A percentile compares a stretch with the other conserved stretches of the same genome.
phyloP scores from a whole-genome alignment of 1,140 invertebrate species.

The Pinna nobilis region DNA sequence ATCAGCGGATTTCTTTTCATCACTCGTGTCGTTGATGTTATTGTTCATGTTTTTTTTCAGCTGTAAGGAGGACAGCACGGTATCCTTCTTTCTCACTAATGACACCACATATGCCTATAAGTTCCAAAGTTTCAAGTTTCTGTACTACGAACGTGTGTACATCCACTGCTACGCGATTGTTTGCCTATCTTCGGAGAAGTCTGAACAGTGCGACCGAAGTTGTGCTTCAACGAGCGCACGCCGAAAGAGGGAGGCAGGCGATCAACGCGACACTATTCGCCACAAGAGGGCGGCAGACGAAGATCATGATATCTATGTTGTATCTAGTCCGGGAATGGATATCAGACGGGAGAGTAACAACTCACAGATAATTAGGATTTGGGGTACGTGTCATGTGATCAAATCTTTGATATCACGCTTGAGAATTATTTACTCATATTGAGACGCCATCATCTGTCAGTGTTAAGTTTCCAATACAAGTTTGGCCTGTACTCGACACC shows the following conservation, averaged over 20 bases:
- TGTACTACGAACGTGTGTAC: slow-evolving; percentile 46
- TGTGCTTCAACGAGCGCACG: slow-evolving; percentile 45
- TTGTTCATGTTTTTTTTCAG: slow-evolving; percentile 40
- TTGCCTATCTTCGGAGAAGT: slow-evolving; percentile 53
- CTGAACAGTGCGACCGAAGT: slow-evolving; percentile 58
- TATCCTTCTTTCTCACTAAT: slow-evolving; percentile 59
- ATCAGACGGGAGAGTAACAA: too few relatives aligned
- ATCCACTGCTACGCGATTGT: slow-evolving; percentile 62
- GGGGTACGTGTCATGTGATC: too few relatives aligned
- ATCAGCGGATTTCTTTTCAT: neutral
- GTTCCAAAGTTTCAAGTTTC: slow-evolving; percentile 63
- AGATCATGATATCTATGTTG: neutral
- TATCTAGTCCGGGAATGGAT: neutral
- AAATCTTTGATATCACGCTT: too few relatives aligned
- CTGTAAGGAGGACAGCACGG: slow-evolving; percentile 54
- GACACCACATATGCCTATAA: slow-evolving; percentile 58
- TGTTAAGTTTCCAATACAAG: too few relatives aligned
- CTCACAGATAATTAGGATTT: too few relatives aligned
- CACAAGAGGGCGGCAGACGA: too few relatives aligned
- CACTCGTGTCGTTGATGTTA: neutral
- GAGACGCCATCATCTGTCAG: too few relatives aligned
- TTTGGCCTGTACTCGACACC: too few relatives aligned
- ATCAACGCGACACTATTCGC: too few relatives aligned
- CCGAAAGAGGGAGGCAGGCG: slow-evolving; percentile 15
- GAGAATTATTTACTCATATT: too few relatives aligned